phyloP scores from a whole-genome alignment of 2,797 vertebrate genomes.

The Hydrocynus forskahlii region DNA sequence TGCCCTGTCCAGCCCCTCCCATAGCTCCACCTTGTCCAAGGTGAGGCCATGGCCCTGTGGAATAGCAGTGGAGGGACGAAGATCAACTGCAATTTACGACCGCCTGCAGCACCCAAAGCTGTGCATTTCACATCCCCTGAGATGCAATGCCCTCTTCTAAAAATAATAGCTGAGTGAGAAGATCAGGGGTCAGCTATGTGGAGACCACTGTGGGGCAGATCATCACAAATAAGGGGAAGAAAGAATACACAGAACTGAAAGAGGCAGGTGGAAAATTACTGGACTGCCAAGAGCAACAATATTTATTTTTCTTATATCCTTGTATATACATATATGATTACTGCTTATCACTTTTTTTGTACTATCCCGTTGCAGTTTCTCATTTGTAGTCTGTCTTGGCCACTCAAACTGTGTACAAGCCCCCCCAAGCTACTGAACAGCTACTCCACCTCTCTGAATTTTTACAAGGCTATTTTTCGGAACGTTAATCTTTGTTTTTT shows the following conservation, averaged over 20 bases:
- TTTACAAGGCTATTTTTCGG: background rate
- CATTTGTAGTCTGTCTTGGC: too few species aligned
- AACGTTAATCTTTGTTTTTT: constrained; percentile 12
- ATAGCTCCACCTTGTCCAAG: constrained; percentile 38
- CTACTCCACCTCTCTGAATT: background rate
- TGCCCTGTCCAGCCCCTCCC: constrained; percentile 3
- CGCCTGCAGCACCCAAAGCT: constrained; percentile 34
- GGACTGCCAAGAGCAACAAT: constrained; percentile 21
- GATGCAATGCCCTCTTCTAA: constrained; percentile 35
- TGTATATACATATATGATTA: too few species aligned
- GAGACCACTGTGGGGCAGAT: constrained; percentile 37
- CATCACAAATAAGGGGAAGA: constrained; percentile 23
- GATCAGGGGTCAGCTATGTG: constrained; percentile 35
- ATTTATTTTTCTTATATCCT: too few species aligned
- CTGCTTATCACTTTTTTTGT: too few species aligned
- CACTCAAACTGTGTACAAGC: too few species aligned
- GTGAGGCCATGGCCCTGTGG: constrained; percentile 38
- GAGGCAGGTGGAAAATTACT: constrained; percentile 16
- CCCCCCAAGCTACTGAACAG: background rate
- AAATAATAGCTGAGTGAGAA: constrained; percentile 39
- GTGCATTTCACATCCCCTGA: constrained; percentile 44
- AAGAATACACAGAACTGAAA: constrained; percentile 3
- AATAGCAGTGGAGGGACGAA: constrained; percentile 25
- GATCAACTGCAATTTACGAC: constrained; percentile 58
- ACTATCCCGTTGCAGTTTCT: too few species aligned